Evolutionary conservation across 1,140 invertebrate genomes (phyloP).

Genomic region (Aporrectodea caliginosa): DNA sequence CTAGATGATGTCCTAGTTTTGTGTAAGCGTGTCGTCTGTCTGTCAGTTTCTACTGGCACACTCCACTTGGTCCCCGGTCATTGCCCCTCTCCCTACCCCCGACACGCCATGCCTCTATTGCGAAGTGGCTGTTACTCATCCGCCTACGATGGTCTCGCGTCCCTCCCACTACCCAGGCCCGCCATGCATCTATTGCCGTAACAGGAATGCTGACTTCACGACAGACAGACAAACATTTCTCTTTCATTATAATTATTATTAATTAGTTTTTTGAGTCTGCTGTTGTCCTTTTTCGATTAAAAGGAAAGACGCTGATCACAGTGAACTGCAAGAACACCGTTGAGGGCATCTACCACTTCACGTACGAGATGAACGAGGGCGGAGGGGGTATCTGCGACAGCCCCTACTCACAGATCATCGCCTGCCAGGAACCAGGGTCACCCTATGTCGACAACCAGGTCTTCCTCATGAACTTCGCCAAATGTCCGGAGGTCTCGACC

Average conservation of each 20-base stretch:
- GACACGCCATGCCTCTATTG: too few relatives aligned
- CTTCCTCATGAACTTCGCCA: conserved; percentile 89
- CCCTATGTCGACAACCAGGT: conserved; percentile 95
- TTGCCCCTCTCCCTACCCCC: too few relatives aligned
- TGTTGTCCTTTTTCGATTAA: background rate
- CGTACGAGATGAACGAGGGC: conserved; percentile 47
- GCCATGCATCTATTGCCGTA: too few relatives aligned
- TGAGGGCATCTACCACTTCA: conserved; percentile 54
- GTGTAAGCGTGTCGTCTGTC: too few relatives aligned
- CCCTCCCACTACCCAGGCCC: too few relatives aligned
- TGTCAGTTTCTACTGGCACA: too few relatives aligned
- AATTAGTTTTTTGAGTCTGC: background rate
- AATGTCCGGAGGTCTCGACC: conserved; percentile 75
- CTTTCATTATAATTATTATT: background rate
- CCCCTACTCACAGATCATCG: conserved; percentile 80
- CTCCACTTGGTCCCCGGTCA: too few relatives aligned
- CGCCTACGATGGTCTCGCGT: too few relatives aligned
- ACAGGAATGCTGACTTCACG: background rate
- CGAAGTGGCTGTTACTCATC: too few relatives aligned
- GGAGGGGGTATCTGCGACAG: conserved; percentile 53
- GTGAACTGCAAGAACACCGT: conserved; percentile 53
- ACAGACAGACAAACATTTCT: too few relatives aligned
- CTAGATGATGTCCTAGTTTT: too few relatives aligned
- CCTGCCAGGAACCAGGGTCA: conserved; percentile 91
- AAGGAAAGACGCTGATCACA: conserved; percentile 40